Evolutionary conservation across 2,888 invertebrate species (phyloP).

Genomic region (Craniophora ligustri): DNA sequence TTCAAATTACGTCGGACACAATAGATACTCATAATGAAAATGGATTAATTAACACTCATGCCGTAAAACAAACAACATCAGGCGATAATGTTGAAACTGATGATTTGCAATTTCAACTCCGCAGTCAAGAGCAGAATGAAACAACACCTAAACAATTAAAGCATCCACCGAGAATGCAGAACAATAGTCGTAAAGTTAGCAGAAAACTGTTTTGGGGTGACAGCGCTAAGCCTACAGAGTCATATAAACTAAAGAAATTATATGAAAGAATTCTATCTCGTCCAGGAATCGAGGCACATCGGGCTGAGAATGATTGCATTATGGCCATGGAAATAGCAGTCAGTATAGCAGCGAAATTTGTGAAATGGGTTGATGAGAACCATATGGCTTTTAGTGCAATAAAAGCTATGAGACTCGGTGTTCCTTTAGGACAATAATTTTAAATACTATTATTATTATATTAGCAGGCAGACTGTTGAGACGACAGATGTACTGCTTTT

Average conservation of each 20-base stretch:
- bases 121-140: slow-evolving; percentile 68
- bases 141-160: slow-evolving; percentile 62
- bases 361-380: slow-evolving; percentile 84
- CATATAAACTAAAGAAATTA: slow-evolving; percentile 87
- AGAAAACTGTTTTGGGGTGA: slow-evolving; percentile 66
- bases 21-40: background rate
- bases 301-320: slow-evolving; percentile 91
- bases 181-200: slow-evolving; percentile 45
- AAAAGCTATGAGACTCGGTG: slow-evolving; percentile 73
- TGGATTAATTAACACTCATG: background rate
- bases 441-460: background rate
- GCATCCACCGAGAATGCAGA: background rate
- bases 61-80: slow-evolving; percentile 2
- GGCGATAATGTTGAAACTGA: slow-evolving; percentile 19
- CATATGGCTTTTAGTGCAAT: slow-evolving; percentile 66
- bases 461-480: background rate
- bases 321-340: slow-evolving; percentile 89
- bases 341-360: slow-evolving; percentile 86
- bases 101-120: slow-evolving; percentile 38
- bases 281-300: slow-evolving; percentile 84
- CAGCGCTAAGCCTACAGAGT: slow-evolving; percentile 58
- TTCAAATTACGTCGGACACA: background rate
- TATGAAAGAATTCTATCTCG: slow-evolving; percentile 86
- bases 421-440: slow-evolving; percentile 55
- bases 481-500: too few relatives aligned